Evolutionary conservation across 2,113 vertebrate species (phyloP), one percentile per base, ranked within the genome.

Genomic region (Oreochromis spilurus): DNA sequence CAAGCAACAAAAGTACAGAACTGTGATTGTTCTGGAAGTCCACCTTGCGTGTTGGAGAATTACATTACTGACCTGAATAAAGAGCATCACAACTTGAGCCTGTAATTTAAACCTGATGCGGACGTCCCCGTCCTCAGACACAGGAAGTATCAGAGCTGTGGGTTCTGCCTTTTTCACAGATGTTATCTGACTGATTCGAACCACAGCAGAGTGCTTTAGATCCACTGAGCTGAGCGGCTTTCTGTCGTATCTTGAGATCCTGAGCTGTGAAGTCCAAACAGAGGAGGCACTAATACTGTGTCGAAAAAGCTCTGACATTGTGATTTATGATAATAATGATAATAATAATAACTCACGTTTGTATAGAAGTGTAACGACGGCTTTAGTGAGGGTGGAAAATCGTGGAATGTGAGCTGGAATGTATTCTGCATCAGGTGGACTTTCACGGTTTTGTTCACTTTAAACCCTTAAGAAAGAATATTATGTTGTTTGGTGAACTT

Each of bases 341-440:
- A 40, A 19, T 14, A 6, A 82, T 34, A 45, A 50, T 53, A 14
- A 96, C 97, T 97, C 94, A 98, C 98, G 75, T 93, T 95, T 16
- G 96, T 92, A 65, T 93, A 96, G 94, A 97, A 98, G 94, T 96
- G 94, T 87, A 98, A 93, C 72, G 96, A 95, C 11, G 98, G 98
- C 84, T 97, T 98, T 52, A 98, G 93, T 13, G 96, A 92, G 43
- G 85, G 89, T 24, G 96, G 90, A 84, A 96, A 95, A 90, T 97
- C 95, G 85, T 94, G 89, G 94, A 98, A 97, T n/a, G 90, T 90
- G 88, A 98, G 94, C 70, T 93, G 95, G 88, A 97, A 97, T 75
- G 92, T 89, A 2, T 94, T 92, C 55, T 91, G 88, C 60, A 96
- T 93, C 34, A 97, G 85, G 83, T 95, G 96, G 82, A 98, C 94